Percentiles rank a stretch among this genome's conserved stretches.
These are phyloP conservation scores for Monarcha castaneiventris DNA, from an alignment of 2,113 vertebrate genomes.

Conservation along the genomic window DNA sequence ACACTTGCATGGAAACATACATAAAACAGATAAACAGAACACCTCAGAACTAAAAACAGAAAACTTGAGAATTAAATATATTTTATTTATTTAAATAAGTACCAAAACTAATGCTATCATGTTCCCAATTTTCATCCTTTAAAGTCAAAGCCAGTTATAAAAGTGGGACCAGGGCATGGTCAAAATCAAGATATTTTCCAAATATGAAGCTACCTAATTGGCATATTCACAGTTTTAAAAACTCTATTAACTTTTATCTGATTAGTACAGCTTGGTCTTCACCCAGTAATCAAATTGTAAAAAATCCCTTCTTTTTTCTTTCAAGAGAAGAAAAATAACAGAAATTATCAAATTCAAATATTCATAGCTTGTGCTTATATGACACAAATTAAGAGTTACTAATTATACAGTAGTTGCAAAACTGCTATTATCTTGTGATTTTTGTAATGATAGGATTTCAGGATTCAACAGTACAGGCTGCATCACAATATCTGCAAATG, in stretches of 20 bases:
- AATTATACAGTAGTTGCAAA: slow-evolving; percentile 4
- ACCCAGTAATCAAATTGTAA: neutral
- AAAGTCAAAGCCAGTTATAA: neutral
- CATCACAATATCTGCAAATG: neutral
- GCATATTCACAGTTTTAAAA: neutral
- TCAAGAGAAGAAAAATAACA: neutral
- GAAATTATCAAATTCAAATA: slow-evolving; percentile 8
- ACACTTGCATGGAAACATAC: neutral
- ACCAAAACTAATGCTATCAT: neutral
- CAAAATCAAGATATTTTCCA: neutral
- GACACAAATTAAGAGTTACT: neutral
- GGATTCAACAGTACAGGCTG: neutral
- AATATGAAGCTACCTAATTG: neutral
- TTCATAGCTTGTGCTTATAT: neutral
- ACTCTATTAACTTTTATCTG: neutral
- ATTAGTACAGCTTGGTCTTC: neutral
- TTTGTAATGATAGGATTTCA: slow-evolving; percentile 28
- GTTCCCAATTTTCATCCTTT: neutral
- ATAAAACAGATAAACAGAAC: neutral
- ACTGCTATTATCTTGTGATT: neutral
- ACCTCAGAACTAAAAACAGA: neutral
- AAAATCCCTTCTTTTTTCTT: neutral
- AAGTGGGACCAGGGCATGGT: neutral
- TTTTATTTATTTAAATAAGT: neutral
- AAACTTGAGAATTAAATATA: neutral